Conservation (phyloP, 2,797 vertebrate genomes). For the Sarcoramphus papa region DNA sequence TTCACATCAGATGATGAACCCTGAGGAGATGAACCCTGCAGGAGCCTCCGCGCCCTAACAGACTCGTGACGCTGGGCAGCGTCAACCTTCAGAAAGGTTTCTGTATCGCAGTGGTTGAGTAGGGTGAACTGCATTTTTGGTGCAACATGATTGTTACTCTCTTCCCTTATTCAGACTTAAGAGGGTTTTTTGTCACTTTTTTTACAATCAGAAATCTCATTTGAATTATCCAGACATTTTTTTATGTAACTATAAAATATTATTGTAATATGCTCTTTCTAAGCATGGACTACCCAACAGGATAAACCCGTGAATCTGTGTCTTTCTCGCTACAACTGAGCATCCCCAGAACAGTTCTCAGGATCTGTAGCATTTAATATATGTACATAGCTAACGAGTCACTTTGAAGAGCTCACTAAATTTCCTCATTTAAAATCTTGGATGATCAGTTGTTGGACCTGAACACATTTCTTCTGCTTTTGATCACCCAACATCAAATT, state of each 20-base stretch:
- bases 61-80: accelerated
- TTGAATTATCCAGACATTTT: not conserved
- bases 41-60: not conserved
- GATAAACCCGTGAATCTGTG: not conserved
- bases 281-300: not conserved
- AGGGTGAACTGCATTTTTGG: not conserved
- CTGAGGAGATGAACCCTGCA: not conserved
- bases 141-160: not conserved
- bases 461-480: not conserved
- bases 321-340: accelerated
- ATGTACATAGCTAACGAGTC: not conserved
- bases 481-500: not conserved
- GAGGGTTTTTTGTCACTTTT: not conserved
- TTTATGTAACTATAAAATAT: not conserved
- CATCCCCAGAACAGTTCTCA: not conserved
- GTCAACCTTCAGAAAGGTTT: not conserved
- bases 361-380: not conserved
- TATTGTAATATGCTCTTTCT: not conserved
- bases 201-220: not conserved
- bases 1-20: too few relatives aligned
- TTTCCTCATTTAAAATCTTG: not conserved
- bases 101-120: not conserved
- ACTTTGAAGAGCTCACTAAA: not conserved
- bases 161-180: not conserved
- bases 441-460: not conserved